Evolutionary conservation across 2,888 invertebrate genomes (phyloP).

Genomic region (Trachelus stipa): DNA sequence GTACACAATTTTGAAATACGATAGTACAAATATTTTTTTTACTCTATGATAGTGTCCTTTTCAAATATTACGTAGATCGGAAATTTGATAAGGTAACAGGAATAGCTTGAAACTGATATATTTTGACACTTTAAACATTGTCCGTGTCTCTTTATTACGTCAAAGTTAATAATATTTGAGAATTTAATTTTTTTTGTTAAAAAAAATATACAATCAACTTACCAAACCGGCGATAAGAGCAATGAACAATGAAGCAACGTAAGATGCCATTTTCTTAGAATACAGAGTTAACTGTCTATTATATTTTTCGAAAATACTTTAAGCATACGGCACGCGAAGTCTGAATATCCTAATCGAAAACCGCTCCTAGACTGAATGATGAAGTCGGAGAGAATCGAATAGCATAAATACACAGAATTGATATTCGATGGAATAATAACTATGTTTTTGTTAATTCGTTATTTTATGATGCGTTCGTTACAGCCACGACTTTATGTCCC

Average conservation of each 20-base stretch:
- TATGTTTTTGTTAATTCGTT: neutral
- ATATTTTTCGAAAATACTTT: neutral
- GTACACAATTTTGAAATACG: neutral
- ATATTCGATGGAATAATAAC: neutral
- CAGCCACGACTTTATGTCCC: neutral
- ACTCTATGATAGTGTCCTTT: neutral
- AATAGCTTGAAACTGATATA: neutral
- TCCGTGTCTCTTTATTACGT: neutral
- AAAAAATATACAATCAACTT: neutral
- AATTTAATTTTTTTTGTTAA: neutral
- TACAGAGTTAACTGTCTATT: neutral
- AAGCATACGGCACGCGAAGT: neutral
- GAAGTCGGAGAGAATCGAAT: neutral
- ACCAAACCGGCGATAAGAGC: neutral
- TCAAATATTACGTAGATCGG: neutral
- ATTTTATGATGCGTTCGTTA: conserved; percentile 4
- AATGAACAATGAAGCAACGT: neutral
- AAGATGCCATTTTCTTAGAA: neutral
- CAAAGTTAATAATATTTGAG: neutral
- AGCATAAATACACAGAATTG: neutral
- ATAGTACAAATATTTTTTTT: neutral
- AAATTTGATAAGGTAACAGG: neutral
- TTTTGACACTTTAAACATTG: neutral
- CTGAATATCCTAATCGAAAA: neutral
- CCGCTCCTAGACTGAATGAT: neutral